Evolutionary conservation across 2,113 vertebrate genomes (phyloP), one percentile per base, ranked within the genome.

Genomic region (Chlorodrepanis virens): DNA sequence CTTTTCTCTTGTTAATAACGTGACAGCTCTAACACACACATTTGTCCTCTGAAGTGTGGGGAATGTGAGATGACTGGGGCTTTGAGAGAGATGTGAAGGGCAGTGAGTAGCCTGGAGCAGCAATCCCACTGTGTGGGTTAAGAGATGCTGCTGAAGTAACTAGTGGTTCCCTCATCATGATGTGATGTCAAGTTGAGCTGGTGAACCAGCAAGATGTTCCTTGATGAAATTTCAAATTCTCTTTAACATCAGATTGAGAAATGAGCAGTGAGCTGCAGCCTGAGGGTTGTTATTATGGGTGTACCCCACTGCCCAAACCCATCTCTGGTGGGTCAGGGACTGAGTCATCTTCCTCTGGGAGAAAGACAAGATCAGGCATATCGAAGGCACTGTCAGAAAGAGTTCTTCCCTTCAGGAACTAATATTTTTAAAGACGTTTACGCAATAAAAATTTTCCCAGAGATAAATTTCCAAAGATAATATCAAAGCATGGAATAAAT

Each of bases 101-200:
- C 29, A 50, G 31, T 40, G 19, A 70, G 23, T 29, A 75, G 11
- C 14, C 23, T 87, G 61, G 25, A 86, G 33, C 19, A 37, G 14
- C 4, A 5, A 23, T 25, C 2, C 5, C 2, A 1, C 56, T 53
- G 12, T 57, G 11, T 19, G 8, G 9, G 7, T 60, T 44, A 42
- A 33, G 33, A 59, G 40, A 40, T 60, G 44, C 20, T 83, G 25
- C 50, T 25, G 56, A 63, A 88, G 13, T 1, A 16, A 37, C 23
- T 9, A 65, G 31, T 79, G 40, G 5, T 22, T 83, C 5, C 21
- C 13, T 12, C 25, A 12, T 23, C 33, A 24, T 14, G 19, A 61
- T 54, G 39, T 44, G 9, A 2, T 71, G 40, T 68, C 67, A 68
- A 79, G 25, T 4, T 19, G 18, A 74, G 50, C 40, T 71, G 33